phyloP scores from a whole-genome alignment of 2,888 invertebrate species.

The Podabrus alpinus region DNA sequence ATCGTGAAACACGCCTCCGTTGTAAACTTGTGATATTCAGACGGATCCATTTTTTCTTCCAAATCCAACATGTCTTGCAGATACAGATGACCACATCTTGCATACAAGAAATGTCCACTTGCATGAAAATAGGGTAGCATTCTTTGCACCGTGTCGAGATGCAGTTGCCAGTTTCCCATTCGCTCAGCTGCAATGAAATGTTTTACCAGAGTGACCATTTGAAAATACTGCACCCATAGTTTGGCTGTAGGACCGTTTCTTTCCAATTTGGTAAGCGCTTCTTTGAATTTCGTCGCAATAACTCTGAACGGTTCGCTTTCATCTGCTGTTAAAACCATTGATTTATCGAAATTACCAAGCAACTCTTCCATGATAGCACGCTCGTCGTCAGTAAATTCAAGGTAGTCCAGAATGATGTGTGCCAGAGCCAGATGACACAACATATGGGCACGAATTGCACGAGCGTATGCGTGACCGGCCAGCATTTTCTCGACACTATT shows the following conservation, averaged over 20 bases:
- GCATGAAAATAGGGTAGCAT: conserved; percentile 50
- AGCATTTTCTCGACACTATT: conserved; percentile 4
- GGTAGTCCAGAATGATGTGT: neutral
- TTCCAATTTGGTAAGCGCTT: conserved; percentile 57
- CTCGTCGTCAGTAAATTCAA: conserved; percentile 18
- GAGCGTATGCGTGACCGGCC: conserved; percentile 1
- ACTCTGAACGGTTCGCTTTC: conserved; percentile 21
- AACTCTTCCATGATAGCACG: no score
- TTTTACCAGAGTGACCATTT: conserved; percentile 40
- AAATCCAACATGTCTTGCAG: conserved; percentile 49
- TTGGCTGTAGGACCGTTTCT: conserved; percentile 36
- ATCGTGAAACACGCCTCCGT: conserved; percentile 18
- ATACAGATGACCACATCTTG: conserved; percentile 46
- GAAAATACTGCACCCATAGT: conserved; percentile 40
- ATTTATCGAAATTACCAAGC: no score
- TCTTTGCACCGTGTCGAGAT: conserved; percentile 38
- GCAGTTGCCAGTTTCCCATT: conserved; percentile 41
- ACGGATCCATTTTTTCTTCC: conserved; percentile 31
- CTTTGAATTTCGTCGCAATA: conserved; percentile 55
- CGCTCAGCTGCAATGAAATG: conserved; percentile 44
- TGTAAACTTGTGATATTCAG: conserved; percentile 31
- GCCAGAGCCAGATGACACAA: conserved; percentile 6
- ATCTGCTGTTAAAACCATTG: no score
- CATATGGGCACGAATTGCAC: conserved; percentile 3
- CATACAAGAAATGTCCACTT: conserved; percentile 47